Base-by-base conservation (phyloP, 30 jellyfish, hydroid and myxozoan genomes). In the Rhopilema esculentum region DNA sequence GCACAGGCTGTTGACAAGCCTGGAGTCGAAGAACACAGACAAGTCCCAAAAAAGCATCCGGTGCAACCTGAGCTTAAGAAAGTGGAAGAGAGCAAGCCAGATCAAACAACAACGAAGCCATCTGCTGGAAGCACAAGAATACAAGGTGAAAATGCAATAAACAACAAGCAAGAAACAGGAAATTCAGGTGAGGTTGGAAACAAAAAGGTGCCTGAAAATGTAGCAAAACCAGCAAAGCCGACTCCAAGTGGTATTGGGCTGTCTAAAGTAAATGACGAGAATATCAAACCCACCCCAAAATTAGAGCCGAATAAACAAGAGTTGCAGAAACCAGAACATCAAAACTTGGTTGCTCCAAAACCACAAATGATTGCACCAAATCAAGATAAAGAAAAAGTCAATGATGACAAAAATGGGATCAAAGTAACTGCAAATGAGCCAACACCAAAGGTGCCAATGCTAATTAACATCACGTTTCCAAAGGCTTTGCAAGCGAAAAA, bases 381-480 rank as follows among this genome's bases (percentile, higher is more conserved):
- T 48, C 30, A 8, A 20, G 31, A 30, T 27, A 31, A 8, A 1
- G 16, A 6, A 17, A 52, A 76, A 57, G 27, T 4, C 48, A 52
- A 22, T 49, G 61, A 18, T 16, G 32, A 1, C n/a, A 66, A 26
- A 53, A 65, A 52, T 25, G 88, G 88, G 7, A 78, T 78, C 40
- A 57, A 78, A 78, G 32, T 78, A 12, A 25, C 82, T 0, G 32
- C 90, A 27, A 50, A 27, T 52, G 94, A 73, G 52, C 88, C 88
- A 16, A 52, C 71, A 27, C 67, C 94, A 17, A 75, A 74, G 49
- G 65, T 31, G 19, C 94, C 94, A 8, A 85, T 79, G 88, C 26
- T 85, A 52, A 85, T 85, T 0, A 85, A 85, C 64, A 85, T 85
- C 21, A 66, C 94, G 27, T 85, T 85, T 85, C 94, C 94, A 25